Base-by-base conservation (phyloP, 2,888 invertebrate genomes). In the Dascillus cervinus region DNA sequence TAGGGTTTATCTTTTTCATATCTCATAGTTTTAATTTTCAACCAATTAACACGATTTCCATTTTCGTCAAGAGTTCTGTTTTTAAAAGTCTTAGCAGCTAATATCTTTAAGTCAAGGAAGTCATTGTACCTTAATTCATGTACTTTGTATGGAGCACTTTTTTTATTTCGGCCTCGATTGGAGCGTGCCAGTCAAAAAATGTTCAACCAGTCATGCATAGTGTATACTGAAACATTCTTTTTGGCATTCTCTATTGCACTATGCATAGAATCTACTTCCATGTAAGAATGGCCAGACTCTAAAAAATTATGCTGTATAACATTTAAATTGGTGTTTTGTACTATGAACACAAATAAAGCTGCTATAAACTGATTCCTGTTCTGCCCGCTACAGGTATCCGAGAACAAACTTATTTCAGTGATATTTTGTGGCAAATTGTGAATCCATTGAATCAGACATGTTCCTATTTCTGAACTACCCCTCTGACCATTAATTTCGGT, bases 401-500 rank as follows among this genome's bases (percentile, higher is more conserved):
- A 40, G 44, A 39, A 43, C 23, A 48, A 14, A 10, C 24, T 29
- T n/a, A 42, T 22, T 19, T 39, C 22, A n/a, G 17, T 39, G 12
- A 37, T 22, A 4, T 25, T 35, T 22, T 30, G 22, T 30, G 30
- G 21, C 22, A 26, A 19, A 46, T 22, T 15, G 34, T 43, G 2
- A 26, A 29, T 3, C 22, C 22, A 29, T 2, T 45, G 23, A 22
- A 40, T 40, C 19, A 53, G 25, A 15, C 35, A 44, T 34, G 44
- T 51, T 14, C 52, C 54, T 29, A 55, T 52, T 38, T 54, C 53
- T 23, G 21, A 38, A 39, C 47, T 51, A 20, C 45, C 47, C 29
- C 44, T 49, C 39, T 48, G 43, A 11, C 52, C 49, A 39, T 52
- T 41, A 15, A 47, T 11, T 41, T 53, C 49, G 6, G 35, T 43